Evolutionary conservation across 2,888 invertebrate genomes (phyloP), one percentile per base, ranked within the genome.

Genomic region (Galerucella calmariensis): DNA sequence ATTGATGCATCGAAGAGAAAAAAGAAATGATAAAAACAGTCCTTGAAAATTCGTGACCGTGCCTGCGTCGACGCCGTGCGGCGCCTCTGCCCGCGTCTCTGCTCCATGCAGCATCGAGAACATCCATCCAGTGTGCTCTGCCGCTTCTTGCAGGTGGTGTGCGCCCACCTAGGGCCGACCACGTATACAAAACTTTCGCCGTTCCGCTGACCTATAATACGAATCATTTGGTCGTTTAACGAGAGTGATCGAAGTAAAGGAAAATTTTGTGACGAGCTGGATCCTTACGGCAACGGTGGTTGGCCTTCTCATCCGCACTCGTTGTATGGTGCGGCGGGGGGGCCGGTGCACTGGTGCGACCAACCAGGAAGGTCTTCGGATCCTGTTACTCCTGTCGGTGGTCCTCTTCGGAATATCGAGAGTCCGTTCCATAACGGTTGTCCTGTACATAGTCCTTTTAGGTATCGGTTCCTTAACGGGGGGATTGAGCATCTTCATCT

Each of bases 371-470:
- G 88, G 85, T 86, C 88, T 81, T 84, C 89, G 86, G 86, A 89
- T 86, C 90, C 84, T 87, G 91, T 87, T 84, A 89, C 87, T 85
- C 90, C 86, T 83, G 89, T 87, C 87, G 85, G 85, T 46, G 85
- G 85, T 11, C 82, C 83, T 86, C 82, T 89, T 87, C 81, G 90
- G 87, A 82, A 84, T 85, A 82, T 74, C 89, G 87, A 88, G 85
- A 80, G 79, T 69, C 80, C 88, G 86, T 76, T 89, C 86, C 85
- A 88, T 88, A 84, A 63, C 16, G 90, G 91, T 83, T 94, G 94
- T 84, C 94, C 94, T 65, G 93, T 94, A 83, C 94, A 94, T 88
- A 93, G 93, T 84, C 93, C 94, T 41, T 93, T 92, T 86, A 89
- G 94, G 79, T 93, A 92, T 85, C 74, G 90, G 76, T 89, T 88